Conservation (phyloP, 2,797 vertebrate genomes). For the Florisuga fusca region DNA sequence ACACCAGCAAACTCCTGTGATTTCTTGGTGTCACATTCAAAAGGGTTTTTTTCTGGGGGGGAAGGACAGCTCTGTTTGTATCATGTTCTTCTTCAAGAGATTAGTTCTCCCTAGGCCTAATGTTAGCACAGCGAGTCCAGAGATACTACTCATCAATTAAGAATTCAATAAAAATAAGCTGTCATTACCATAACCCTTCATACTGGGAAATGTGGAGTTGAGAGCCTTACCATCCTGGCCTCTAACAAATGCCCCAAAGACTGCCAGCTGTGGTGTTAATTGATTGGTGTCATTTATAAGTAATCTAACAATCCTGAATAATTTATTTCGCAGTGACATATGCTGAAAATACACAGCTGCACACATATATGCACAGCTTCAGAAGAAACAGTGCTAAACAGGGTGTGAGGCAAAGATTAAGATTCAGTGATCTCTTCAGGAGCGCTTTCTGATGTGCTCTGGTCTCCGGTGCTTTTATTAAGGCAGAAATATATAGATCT, state of each 20-base stretch:
- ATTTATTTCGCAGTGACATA: conserved; percentile 75
- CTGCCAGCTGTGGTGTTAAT: conserved; percentile 50
- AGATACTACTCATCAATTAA: conserved; percentile 55
- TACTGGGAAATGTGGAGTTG: conserved; percentile 38
- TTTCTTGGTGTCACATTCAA: neutral
- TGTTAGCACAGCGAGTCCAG: neutral
- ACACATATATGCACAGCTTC: conserved; percentile 1
- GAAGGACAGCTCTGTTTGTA: neutral
- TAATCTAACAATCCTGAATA: conserved; percentile 75
- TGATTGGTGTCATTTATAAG: conserved; percentile 76
- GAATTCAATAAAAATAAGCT: conserved; percentile 39
- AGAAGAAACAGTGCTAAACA: neutral
- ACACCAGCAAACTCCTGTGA: neutral
- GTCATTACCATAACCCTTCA: conserved; percentile 54
- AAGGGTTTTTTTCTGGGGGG: neutral
- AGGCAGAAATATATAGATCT: neutral
- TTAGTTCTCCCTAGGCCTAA: conserved; percentile 34
- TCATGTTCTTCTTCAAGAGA: conserved; percentile 26
- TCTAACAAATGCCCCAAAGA: conserved; percentile 57
- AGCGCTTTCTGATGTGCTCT: neutral
- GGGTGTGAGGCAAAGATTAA: conserved; percentile 29
- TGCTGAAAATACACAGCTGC: conserved; percentile 69
- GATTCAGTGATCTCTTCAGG: conserved; percentile 41
- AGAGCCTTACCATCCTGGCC: conserved; percentile 29
- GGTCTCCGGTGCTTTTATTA: neutral